phyloP scores from a whole-genome alignment of 2,113 vertebrate genomes.

The Ailuropoda melanoleuca region DNA sequence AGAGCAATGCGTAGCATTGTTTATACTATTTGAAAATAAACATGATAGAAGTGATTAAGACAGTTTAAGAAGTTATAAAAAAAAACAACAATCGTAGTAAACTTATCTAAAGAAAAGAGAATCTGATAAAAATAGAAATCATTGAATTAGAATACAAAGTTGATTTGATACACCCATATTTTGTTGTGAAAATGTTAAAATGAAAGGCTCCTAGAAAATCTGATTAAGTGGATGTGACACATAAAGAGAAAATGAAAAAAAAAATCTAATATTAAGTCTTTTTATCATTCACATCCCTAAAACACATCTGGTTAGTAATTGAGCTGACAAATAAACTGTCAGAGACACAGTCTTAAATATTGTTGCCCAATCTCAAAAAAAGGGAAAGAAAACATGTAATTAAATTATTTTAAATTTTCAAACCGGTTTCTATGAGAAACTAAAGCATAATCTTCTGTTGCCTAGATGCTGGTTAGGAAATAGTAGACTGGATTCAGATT shows the following conservation, averaged over 20 bases:
- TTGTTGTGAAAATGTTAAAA: background rate
- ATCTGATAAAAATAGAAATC: background rate
- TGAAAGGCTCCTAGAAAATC: background rate
- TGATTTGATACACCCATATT: background rate
- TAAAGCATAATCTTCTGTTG: background rate
- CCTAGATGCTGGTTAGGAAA: background rate
- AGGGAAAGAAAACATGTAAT: background rate
- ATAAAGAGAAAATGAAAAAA: background rate
- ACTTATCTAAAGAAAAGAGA: background rate
- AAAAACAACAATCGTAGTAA: background rate
- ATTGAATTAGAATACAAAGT: background rate
- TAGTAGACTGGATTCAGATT: background rate
- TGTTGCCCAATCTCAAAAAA: background rate
- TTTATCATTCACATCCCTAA: background rate
- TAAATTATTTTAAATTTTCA: background rate
- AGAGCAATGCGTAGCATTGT: background rate
- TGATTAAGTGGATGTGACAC: background rate
- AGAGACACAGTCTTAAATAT: background rate
- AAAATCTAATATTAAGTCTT: background rate
- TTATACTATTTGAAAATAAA: background rate
- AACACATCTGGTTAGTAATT: background rate
- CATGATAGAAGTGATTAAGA: background rate
- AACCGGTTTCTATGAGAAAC: background rate
- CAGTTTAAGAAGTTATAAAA: background rate
- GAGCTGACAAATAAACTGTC: background rate